These are phyloP conservation scores for Schizotus pectinicornis DNA, from an alignment of 2,888 invertebrate genomes.

Conservation along the genomic window DNA sequence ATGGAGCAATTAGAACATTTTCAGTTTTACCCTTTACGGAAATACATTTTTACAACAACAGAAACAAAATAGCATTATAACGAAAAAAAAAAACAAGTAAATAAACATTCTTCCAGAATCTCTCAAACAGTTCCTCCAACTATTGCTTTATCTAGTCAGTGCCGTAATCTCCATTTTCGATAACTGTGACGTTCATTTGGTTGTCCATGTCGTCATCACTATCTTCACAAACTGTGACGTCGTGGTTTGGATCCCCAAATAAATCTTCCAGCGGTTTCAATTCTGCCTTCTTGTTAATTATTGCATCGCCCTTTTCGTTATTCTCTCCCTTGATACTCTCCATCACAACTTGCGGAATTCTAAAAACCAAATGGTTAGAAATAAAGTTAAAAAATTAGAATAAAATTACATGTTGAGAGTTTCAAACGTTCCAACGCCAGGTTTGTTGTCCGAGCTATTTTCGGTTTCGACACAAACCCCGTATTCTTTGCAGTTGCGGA, in stretches of 20 bases:
- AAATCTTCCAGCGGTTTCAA: conserved; percentile 50
- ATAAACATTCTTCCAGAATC: no score
- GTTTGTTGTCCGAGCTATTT: conserved; percentile 39
- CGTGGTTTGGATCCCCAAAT: conserved; percentile 47
- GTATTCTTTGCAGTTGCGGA: conserved; percentile 59
- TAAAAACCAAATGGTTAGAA: conserved; percentile 34
- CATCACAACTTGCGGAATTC: conserved; percentile 47
- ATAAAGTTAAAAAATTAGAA: conserved; percentile 15
- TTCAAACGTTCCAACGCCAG: conserved; percentile 46
- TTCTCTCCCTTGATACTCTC: conserved; percentile 44
- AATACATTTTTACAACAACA: no score
- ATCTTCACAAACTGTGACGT: conserved; percentile 44
- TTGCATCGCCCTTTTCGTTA: conserved; percentile 50
- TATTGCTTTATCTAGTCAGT: conserved; percentile 17
- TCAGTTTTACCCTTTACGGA: no score
- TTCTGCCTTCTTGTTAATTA: conserved; percentile 46
- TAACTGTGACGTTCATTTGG: conserved; percentile 33
- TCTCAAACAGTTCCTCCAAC: background rate
- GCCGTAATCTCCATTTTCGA: conserved; percentile 33
- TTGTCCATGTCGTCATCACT: conserved; percentile 44
- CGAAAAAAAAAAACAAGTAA: no score
- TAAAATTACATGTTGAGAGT: conserved; percentile 49
- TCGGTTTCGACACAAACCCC: conserved; percentile 62
- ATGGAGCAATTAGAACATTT: no score
- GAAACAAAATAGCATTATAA: no score